phyloP scores from a whole-genome alignment of 2,888 invertebrate species.

The Axea sp. region DNA sequence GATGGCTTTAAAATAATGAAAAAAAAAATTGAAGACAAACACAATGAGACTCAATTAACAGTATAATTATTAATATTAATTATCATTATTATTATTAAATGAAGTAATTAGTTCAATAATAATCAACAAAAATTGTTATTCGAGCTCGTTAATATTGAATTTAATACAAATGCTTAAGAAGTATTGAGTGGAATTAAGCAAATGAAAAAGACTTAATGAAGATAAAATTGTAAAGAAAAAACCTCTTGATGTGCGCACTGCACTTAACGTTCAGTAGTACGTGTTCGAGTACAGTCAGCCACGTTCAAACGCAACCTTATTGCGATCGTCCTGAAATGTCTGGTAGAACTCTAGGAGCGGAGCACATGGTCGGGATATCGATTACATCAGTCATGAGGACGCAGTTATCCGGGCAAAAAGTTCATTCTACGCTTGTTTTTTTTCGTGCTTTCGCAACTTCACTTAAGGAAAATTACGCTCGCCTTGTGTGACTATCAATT shows the following conservation, averaged over 20 bases:
- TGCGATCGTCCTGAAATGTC: constrained; percentile 22
- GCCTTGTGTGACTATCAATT: constrained; percentile 42
- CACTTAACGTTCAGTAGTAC: constrained; percentile 32
- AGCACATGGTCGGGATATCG: constrained; percentile 43
- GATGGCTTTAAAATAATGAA: too few species aligned
- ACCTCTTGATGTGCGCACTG: neutral
- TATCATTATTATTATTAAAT: too few species aligned
- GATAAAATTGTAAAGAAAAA: constrained; percentile 7
- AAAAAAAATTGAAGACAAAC: too few species aligned
- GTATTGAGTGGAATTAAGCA: too few species aligned
- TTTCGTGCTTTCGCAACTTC: constrained; percentile 24
- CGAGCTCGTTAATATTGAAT: too few species aligned
- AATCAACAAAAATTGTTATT: too few species aligned
- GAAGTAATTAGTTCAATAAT: too few species aligned
- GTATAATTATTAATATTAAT: too few species aligned
- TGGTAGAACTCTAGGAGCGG: constrained; percentile 13
- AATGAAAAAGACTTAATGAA: neutral
- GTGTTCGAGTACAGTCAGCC: constrained; percentile 42
- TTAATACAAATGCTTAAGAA: too few species aligned
- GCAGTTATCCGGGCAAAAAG: constrained; percentile 34
- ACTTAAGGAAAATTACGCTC: constrained; percentile 40
- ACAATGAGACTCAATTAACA: too few species aligned
- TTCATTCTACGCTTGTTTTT: constrained; percentile 35
- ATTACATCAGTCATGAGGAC: constrained; percentile 41
- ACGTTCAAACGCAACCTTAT: constrained; percentile 26